These are phyloP conservation scores for Drosophila paramelanica DNA, from an alignment of 2,888 invertebrate species.

Conservation along the genomic window DNA sequence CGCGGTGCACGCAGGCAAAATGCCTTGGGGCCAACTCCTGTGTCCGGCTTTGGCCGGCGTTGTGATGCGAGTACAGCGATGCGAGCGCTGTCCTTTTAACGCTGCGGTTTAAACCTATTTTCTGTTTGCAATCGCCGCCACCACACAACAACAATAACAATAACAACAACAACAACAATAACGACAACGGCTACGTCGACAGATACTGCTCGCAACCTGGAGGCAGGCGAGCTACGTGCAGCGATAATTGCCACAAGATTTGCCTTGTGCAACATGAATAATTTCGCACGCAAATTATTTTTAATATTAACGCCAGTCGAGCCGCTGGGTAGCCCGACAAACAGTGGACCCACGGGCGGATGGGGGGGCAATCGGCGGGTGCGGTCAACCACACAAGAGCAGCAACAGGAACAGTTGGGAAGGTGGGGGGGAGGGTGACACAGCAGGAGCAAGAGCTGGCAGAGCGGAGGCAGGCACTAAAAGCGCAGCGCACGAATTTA, in stretches of 20 bases:
- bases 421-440: neutral
- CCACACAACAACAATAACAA: constrained; percentile 20
- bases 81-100: constrained; percentile 70
- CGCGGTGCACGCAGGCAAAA: constrained; percentile 22
- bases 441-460: neutral
- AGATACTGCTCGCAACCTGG: constrained; percentile 38
- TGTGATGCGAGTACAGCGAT: constrained; percentile 50
- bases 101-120: constrained; percentile 76
- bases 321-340: constrained; percentile 18
- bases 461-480: constrained; percentile 22
- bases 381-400: constrained; percentile 44
- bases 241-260: constrained; percentile 79
- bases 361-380: constrained; percentile 33
- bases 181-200: constrained; percentile 13
- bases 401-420: too few species aligned
- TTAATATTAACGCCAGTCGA: constrained; percentile 69
- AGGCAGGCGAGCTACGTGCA: constrained; percentile 56
- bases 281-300: constrained; percentile 78
- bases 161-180: constrained; percentile 3
- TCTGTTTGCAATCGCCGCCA: constrained; percentile 71
- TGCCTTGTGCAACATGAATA: constrained; percentile 73
- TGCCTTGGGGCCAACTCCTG: constrained; percentile 26
- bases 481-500: constrained; percentile 54
- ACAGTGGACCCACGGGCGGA: constrained; percentile 1
- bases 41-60: constrained; percentile 17